Conservation (phyloP, 23 tunicate genomes). For the Styela clava region DNA sequence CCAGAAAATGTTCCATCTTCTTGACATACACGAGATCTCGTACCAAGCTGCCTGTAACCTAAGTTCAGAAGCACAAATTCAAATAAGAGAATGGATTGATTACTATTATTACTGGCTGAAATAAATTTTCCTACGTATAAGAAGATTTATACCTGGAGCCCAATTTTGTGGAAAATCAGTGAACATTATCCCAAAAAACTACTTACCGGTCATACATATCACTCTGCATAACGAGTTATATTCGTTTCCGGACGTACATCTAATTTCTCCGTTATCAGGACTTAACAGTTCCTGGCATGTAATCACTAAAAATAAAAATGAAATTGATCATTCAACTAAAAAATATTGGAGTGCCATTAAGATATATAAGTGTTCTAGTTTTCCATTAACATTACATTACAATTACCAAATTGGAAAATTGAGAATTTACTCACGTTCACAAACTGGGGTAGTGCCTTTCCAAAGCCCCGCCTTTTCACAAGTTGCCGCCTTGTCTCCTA, state of each 20-base stretch:
- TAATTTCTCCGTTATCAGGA: slow-evolving; percentile 69
- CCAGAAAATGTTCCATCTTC: slow-evolving; percentile 77
- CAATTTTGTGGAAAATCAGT: too few relatives aligned
- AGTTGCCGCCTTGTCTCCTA: slow-evolving; percentile 33
- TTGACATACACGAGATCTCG: slow-evolving; percentile 52
- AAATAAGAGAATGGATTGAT: too few relatives aligned
- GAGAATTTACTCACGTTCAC: slow-evolving; percentile 73
- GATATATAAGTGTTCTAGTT: too few relatives aligned
- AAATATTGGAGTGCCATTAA: too few relatives aligned
- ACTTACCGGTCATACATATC: slow-evolving; percentile 69
- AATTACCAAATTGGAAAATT: too few relatives aligned
- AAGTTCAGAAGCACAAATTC: background rate
- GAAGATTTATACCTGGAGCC: too few relatives aligned
- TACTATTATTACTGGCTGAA: too few relatives aligned
- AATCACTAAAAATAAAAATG: slow-evolving; percentile 39
- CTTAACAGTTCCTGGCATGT: slow-evolving; percentile 38
- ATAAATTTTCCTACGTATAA: too few relatives aligned
- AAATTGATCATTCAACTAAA: too few relatives aligned
- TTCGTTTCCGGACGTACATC: slow-evolving; percentile 55
- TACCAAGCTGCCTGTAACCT: slow-evolving; percentile 85
- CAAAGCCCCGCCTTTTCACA: slow-evolving; percentile 63
- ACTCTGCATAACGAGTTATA: slow-evolving; percentile 75
- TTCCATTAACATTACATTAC: too few relatives aligned
- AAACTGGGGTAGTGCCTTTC: slow-evolving; percentile 52
- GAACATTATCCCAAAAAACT: background rate